Evolutionary conservation across 2,113 vertebrate genomes (phyloP).

Genomic region (Dicerorhinus sumatrensis): DNA sequence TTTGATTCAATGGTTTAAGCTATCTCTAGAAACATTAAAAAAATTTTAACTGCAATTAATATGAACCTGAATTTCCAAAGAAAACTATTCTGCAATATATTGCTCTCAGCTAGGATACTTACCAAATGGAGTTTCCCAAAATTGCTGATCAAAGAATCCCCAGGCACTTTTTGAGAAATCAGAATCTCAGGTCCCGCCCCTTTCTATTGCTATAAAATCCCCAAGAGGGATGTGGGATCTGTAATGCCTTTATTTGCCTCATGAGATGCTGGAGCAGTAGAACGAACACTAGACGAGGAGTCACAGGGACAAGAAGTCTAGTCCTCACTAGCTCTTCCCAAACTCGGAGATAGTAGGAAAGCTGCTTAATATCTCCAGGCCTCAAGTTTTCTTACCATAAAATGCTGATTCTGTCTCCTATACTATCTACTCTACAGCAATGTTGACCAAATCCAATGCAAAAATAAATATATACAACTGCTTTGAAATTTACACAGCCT

Average conservation of each 20-base stretch:
- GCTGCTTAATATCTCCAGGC: background rate
- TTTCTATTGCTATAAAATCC: background rate
- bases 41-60: background rate
- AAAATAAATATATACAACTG: background rate
- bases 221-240: background rate
- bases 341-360: background rate
- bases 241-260: background rate
- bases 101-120: background rate
- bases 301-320: background rate
- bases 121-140: background rate
- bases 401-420: background rate
- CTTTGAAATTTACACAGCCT: background rate
- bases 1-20: background rate
- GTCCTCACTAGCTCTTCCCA: background rate
- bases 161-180: background rate
- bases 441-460: background rate
- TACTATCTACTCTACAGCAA: background rate
- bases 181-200: background rate
- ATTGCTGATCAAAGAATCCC: background rate
- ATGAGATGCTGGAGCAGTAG: background rate
- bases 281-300: background rate
- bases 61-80: constrained; percentile 48
- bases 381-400: background rate
- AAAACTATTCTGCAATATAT: background rate
- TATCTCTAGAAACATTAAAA: background rate